Percentiles rank a stretch among this genome's conserved stretches.
phyloP scores from a whole-genome alignment of 1,140 invertebrate species.

The Bombus haemorrhoidalis region DNA sequence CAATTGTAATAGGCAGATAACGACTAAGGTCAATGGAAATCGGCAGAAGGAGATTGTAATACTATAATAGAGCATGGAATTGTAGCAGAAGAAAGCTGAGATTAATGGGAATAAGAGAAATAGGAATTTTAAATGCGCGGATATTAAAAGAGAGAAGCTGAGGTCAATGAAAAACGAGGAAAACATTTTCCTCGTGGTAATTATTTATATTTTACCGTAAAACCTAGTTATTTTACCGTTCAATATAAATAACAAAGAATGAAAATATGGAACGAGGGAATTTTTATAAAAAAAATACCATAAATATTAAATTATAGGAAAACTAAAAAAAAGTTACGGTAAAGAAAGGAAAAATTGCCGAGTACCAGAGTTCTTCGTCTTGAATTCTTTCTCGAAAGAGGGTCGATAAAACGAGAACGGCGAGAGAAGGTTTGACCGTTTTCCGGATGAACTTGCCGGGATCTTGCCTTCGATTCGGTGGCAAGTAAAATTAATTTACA shows the following conservation, averaged over 20 bases:
- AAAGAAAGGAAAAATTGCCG: too few species aligned
- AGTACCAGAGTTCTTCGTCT: neutral
- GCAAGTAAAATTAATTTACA: slow-evolving; percentile 21
- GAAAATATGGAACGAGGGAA: neutral
- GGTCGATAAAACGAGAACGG: neutral
- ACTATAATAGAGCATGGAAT: too few species aligned
- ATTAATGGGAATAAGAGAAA: neutral
- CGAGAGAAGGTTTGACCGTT: neutral
- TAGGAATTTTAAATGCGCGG: neutral
- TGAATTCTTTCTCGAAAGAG: neutral
- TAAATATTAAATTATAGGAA: neutral
- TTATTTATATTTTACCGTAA: too few species aligned
- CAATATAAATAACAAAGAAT: neutral
- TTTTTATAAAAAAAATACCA: neutral
- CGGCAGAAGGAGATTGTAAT: neutral
- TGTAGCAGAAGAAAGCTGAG: too few species aligned
- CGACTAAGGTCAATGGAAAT: too few species aligned
- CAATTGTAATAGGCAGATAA: too few species aligned
- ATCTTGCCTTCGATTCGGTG: neutral
- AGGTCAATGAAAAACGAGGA: neutral
- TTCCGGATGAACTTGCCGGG: neutral
- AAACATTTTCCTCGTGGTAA: neutral
- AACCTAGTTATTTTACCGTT: too few species aligned
- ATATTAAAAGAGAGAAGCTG: neutral
- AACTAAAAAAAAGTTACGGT: neutral